Evolutionary conservation across 2,888 invertebrate species (phyloP).

Genomic region (Ecdyonurus torrentis): DNA sequence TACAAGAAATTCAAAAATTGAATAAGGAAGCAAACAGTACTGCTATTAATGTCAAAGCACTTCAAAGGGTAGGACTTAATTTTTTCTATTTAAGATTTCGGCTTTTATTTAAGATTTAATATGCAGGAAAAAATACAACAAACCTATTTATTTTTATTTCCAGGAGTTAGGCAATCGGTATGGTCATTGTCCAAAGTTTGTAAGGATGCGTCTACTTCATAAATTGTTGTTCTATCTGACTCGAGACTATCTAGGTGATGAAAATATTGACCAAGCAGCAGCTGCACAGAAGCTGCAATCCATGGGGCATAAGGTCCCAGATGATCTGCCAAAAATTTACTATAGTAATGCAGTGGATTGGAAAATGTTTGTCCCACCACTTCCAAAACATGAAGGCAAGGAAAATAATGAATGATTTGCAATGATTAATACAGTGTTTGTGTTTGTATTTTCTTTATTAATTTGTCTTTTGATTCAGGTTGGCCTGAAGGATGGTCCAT

Average conservation of each 20-base stretch:
- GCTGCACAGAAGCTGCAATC: constrained; percentile 17
- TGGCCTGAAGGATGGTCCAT: constrained; percentile 50
- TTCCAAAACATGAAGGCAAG: constrained; percentile 36
- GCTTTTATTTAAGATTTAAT: no score
- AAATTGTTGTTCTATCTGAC: constrained; percentile 51
- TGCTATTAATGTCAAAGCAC: constrained; percentile 14
- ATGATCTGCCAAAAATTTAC: constrained; percentile 32
- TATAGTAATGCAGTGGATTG: constrained; percentile 35
- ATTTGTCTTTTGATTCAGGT: constrained; percentile 20
- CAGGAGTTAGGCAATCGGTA: constrained; percentile 26
- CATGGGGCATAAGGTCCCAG: constrained; percentile 18
- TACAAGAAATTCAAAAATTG: not conserved
- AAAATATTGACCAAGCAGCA: constrained; percentile 17
- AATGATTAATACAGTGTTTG: no score
- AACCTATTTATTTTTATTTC: constrained; percentile 9
- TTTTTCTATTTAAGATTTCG: not conserved
- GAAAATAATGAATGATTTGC: not conserved
- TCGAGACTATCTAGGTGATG: constrained; percentile 33
- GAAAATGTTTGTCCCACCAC: constrained; percentile 55
- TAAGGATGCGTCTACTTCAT: constrained; percentile 47
- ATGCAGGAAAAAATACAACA: no score
- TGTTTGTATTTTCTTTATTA: no score
- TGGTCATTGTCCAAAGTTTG: constrained; percentile 44
- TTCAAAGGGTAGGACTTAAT: constrained; percentile 9
- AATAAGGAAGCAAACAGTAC: constrained; percentile 14